Conservation (phyloP, 2,113 vertebrate genomes). For the Nothoprocta perdicaria region DNA sequence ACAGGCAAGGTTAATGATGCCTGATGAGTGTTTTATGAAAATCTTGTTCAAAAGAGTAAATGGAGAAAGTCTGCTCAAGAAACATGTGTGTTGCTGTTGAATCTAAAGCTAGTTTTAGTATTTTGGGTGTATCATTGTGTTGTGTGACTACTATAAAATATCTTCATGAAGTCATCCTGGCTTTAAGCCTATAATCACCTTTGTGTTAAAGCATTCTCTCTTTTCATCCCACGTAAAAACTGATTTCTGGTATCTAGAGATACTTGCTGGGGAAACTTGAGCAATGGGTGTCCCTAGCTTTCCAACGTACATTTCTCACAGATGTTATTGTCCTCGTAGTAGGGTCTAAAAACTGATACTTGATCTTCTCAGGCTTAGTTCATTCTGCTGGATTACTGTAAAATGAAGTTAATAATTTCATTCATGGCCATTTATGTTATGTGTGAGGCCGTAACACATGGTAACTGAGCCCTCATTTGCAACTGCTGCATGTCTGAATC, state of each 20-base stretch:
- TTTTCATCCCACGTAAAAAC: background rate
- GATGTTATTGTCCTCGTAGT: background rate
- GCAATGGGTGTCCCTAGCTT: background rate
- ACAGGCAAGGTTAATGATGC: background rate
- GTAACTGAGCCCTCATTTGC: background rate
- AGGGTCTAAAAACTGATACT: background rate
- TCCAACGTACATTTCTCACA: background rate
- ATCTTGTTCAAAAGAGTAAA: background rate
- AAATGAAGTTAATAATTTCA: background rate
- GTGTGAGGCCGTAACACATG: background rate
- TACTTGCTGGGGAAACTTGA: fast-evolving
- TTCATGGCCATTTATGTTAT: background rate
- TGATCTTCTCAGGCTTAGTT: background rate
- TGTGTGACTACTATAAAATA: background rate
- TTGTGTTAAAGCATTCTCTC: background rate
- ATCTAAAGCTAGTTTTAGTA: background rate
- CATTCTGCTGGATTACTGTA: background rate
- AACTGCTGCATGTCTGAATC: background rate
- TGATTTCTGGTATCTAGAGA: background rate
- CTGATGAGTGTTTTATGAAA: background rate
- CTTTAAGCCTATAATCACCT: background rate
- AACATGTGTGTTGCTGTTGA: background rate
- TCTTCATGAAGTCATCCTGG: background rate
- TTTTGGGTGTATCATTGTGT: background rate
- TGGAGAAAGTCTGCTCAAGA: background rate